Evolutionary conservation across 1,140 invertebrate species (phyloP), one percentile per base, ranked within the genome.

Genomic region (Ephestia elutella): DNA sequence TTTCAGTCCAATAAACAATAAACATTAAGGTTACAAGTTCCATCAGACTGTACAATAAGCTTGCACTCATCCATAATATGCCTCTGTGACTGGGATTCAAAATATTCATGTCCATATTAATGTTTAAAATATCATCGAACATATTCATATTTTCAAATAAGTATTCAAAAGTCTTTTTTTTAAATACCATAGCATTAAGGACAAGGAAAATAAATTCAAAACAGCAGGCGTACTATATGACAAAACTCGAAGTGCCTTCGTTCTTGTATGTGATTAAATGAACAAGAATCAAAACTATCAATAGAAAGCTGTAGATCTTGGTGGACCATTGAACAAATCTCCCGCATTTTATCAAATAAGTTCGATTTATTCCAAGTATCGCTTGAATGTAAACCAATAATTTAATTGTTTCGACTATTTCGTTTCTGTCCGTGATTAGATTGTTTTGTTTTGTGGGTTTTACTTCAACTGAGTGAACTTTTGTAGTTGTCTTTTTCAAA

Each of bases 61-160:
- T 64, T 5, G 11, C 21, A 3, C 35, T 20, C 9, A 59, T 53
- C 60, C 60, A 70, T 20, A 38, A n/a, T 5, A 62, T 7, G 15
- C 51, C 19, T 18, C 28, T 48, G 0, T 32, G 19, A 0, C n/a
- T 35, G 13, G 59, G 20, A 51, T 49, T 15, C 8, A 60, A 65
- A 13, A 61, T 21, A 0, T 57, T 30, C 9, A 65, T 21, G 25
- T 75, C 59, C 20, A 69, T 60, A n/a, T 55, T 49, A 13, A 77
- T 66, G 18, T 77, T 74, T 8, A 81, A 54, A 8, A 32, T 57
- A 7, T 59, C 61, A 44, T 81, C 78, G 44, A 75, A 71, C 3
- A 35, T 55, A 13, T 63, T 54, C 4, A 81, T 50, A 21, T 66
- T 65, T 8, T 66, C 44, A 11, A 77, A 69, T 32, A 77, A 66